These are phyloP conservation scores for Bovichtus variegatus DNA, from an alignment of 2,797 vertebrate species.

Conservation along the genomic window DNA sequence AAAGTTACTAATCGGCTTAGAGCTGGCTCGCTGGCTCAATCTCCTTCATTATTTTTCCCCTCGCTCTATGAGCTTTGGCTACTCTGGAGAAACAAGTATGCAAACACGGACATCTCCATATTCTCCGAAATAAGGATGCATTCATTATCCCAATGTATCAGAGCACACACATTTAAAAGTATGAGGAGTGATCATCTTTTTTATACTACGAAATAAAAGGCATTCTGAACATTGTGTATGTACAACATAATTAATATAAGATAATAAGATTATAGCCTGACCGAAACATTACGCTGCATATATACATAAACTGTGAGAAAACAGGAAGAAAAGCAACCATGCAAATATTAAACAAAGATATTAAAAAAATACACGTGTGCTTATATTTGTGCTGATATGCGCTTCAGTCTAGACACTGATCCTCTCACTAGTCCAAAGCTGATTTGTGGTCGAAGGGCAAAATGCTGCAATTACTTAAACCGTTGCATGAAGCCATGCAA, in stretches of 20 bases:
- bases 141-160: slow-evolving; percentile 21
- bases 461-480: slow-evolving; percentile 50
- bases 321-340: slow-evolving; percentile 11
- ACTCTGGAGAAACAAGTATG: slow-evolving; percentile 66
- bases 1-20: slow-evolving; percentile 84
- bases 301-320: slow-evolving; percentile 15
- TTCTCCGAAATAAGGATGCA: slow-evolving; percentile 31
- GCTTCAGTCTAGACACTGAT: slow-evolving; percentile 69
- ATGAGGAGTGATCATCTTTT: background rate
- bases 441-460: slow-evolving; percentile 68
- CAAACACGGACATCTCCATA: slow-evolving; percentile 58
- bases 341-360: slow-evolving; percentile 52
- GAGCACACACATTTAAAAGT: slow-evolving; percentile 19
- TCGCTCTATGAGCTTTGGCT: slow-evolving; percentile 58
- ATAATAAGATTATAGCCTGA: slow-evolving; percentile 28
- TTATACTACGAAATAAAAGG: slow-evolving; percentile 3
- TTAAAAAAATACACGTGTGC: slow-evolving; percentile 22
- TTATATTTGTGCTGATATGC: slow-evolving; percentile 30
- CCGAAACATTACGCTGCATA: slow-evolving; percentile 13
- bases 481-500: slow-evolving; percentile 44
- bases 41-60: slow-evolving; percentile 66
- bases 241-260: slow-evolving; percentile 7
- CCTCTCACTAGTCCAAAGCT: slow-evolving; percentile 64
- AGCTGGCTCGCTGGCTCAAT: slow-evolving; percentile 61
- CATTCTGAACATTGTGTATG: slow-evolving; percentile 15